These are phyloP conservation scores for Ridgeia piscesae DNA, from an alignment of 1,140 invertebrate genomes.

Conservation along the genomic window DNA sequence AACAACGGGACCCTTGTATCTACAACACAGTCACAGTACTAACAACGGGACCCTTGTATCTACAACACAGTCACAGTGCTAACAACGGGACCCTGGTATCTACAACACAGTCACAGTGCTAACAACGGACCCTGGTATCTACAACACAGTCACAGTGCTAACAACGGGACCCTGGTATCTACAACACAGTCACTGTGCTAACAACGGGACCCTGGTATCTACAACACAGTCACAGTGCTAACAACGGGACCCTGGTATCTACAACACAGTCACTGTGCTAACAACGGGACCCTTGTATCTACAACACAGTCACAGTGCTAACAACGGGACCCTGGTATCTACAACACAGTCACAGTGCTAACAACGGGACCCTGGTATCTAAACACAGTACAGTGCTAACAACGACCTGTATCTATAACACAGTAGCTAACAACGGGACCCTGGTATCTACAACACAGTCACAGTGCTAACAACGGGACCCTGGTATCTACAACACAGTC, in stretches of 20 bases:
- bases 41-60: conserved; percentile 12
- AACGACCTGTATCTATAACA: background rate
- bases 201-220: conserved; percentile 11
- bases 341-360: background rate
- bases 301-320: background rate
- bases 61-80: background rate
- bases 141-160: background rate
- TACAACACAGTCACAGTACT: background rate
- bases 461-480: conserved; percentile 2
- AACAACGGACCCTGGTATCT: conserved; percentile 68
- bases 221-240: background rate
- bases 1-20: conserved; percentile 12
- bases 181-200: background rate
- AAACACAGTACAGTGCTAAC: background rate
- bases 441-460: background rate
- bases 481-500: background rate
- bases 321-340: conserved; percentile 11
- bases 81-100: too few species aligned
- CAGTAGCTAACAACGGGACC: background rate
- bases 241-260: conserved; percentile 11
- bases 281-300: conserved; percentile 12
- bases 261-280: background rate
- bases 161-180: conserved; percentile 11
- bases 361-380: conserved; percentile 11
- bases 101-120: too few species aligned